These are phyloP conservation scores for Casuarius casuarius DNA, from an alignment of 2,113 vertebrate genomes.

Conservation along the genomic window DNA sequence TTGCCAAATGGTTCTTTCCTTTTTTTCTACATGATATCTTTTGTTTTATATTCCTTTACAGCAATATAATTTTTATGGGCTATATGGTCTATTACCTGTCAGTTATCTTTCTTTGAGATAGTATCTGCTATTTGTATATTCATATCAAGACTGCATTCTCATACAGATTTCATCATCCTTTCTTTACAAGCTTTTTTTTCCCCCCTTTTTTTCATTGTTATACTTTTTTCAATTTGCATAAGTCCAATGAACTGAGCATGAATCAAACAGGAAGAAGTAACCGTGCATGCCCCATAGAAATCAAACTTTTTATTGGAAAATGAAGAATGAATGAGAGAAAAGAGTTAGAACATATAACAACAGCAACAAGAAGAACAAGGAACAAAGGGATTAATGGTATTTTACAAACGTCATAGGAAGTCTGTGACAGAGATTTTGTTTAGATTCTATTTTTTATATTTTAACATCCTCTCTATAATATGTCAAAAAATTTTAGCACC, in stretches of 20 bases:
- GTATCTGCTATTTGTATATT: background rate
- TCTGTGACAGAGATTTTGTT: background rate
- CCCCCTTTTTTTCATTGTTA: background rate
- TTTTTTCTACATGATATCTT: background rate
- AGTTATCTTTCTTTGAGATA: background rate
- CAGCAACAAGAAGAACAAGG: background rate
- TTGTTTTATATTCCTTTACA: background rate
- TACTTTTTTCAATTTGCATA: fast-evolving
- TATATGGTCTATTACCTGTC: background rate
- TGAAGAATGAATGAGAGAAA: background rate
- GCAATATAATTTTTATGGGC: background rate
- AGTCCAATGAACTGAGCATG: background rate
- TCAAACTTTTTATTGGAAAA: background rate
- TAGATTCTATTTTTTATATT: background rate
- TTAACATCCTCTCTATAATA: background rate
- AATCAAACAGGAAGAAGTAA: background rate
- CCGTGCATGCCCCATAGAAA: background rate
- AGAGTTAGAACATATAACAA: background rate
- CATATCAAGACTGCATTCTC: background rate
- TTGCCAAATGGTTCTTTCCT: background rate
- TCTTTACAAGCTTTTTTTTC: background rate
- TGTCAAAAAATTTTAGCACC: background rate
- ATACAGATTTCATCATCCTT: background rate
- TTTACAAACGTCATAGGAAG: background rate
- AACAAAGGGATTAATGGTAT: background rate